Evolutionary conservation across 2,113 vertebrate genomes (phyloP), one percentile per base, ranked within the genome.

Genomic region (Ictidomys tridecemlineatus): DNA sequence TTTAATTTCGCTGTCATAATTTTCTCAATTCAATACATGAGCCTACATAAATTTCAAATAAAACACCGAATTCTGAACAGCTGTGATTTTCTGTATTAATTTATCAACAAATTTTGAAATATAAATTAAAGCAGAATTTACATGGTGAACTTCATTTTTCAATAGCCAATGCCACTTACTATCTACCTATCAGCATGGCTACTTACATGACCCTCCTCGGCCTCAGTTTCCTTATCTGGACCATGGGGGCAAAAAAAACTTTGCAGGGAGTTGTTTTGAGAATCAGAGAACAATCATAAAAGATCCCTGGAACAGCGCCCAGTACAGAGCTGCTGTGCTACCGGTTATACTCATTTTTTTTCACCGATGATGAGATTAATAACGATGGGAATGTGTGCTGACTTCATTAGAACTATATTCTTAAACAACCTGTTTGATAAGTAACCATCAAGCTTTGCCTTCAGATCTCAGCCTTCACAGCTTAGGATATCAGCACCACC

Each of bases 91-190:
- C 14, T 88, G 61, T 39, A 94, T 58, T 58, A 91, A 56, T 2
- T 83, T 56, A 51, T 11, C 13, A 63, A 28, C 63, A 91, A 84
- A 80, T 18, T 96, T 37, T 69, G 32, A 93, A 93, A 92, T 28
- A 92, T 82, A 56, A 67, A n/a, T 79, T 48, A 37, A 82, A 96
- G 61, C 32, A 90, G 42, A 92, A 91, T 79, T 78, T 86, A 92
- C 76, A 42, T 24, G 8, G 32, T 24, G 16, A 86, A 42, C n/a
- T 86, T 51, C 53, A 70, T 37, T 95, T 84, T 79, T 42, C 86
- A 84, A 30, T 78, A 86, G 34, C 85, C 39, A 72, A 12, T 56
- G 20, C 8, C 4, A 61, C 8, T 53, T 9, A 34, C 61, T 63
- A 32, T 26, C 32, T 30, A 84, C 22, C 42, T 56, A 32, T 7